Evolutionary conservation across 1,140 invertebrate species (phyloP).

Genomic region (Asobara japonica): DNA sequence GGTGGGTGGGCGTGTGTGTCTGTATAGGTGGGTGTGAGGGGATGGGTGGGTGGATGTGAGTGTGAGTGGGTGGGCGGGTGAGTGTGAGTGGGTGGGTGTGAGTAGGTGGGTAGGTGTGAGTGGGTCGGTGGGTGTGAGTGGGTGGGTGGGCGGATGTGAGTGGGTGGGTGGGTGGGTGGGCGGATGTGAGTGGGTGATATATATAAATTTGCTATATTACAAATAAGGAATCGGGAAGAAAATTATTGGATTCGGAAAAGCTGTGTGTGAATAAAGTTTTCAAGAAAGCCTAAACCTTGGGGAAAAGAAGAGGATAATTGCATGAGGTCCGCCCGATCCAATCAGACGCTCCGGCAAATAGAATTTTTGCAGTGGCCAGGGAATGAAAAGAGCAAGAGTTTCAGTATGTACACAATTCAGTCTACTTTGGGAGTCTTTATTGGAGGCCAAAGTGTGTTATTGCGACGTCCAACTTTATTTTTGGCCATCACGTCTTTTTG

Average conservation of each 20-base stretch:
- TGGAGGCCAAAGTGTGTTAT: slow-evolving; percentile 3
- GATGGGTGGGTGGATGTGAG: no score
- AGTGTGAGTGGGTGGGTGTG: no score
- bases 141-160: no score
- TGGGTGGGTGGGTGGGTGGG: no score
- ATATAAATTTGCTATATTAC: no score
- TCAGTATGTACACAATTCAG: background rate
- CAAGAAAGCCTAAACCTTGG: background rate
- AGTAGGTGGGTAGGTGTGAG: no score
- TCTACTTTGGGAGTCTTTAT: slow-evolving; percentile 4
- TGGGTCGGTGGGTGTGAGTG: no score
- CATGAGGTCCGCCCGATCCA: slow-evolving; percentile 20
- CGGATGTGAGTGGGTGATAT: no score
- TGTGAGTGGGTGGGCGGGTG: no score
- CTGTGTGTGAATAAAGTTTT: slow-evolving; percentile 19
- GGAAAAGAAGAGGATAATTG: slow-evolving; percentile 14
- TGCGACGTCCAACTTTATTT: background rate
- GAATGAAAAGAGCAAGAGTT: slow-evolving; percentile 1
- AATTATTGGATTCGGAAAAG: background rate
- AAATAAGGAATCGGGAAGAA: no score
- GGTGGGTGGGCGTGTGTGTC: no score
- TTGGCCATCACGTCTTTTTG: background rate
- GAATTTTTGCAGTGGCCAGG: slow-evolving; percentile 23
- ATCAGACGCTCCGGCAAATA: slow-evolving; percentile 28
- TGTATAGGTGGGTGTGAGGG: no score